Base-by-base conservation (phyloP, 2,113 vertebrate species). In the Podilymbus podiceps region DNA sequence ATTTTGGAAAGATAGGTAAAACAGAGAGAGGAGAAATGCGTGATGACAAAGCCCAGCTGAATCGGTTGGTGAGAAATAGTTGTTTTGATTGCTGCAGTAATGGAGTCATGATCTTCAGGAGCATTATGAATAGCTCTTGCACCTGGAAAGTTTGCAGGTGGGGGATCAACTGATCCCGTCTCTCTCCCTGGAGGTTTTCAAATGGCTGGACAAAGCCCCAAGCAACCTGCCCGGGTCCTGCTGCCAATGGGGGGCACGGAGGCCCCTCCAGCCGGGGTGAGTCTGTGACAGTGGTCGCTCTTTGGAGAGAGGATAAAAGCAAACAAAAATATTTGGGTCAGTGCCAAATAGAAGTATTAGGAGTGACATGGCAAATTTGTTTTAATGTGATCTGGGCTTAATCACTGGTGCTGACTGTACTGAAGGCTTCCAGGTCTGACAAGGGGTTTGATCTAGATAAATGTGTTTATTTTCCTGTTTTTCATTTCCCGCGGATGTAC, bases 201-300 rank as follows among this genome's bases (percentile, higher is more conserved):
- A 50, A 0, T 0, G 7, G 40, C 30, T 0, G 1, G 68, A 44
- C 35, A 55, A 35, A 79, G 31, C 42, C 60, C 42, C 0, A 1
- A 5, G 33, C 28, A 47, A 22, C 35, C 38, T 74, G 75, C 49
- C 86, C 9, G 24, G 50, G 17, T 88, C 58, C 67, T 85, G 44
- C 86, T 68, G 59, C 3, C 1, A 2, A 11, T 1, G 1, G 4
- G 56, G 56, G n/a, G 30, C 50, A 56, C 2, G 1, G 23, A 15
- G 21, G 4, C 33, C 42, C 23, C 38, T 82, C 16, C 74, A 55
- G 62, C 58, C 4, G 1, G 58, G 24, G 22, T 12, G 53, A 73
- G 85, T 46, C 33, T 40, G 52, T 85, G 92, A 35, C 27, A 3
- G 12, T 8, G 53, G 4, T 20, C 1, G 6, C 9, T 76, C 27